These are phyloP conservation scores for Chelmon rostratus DNA, from an alignment of 2,797 vertebrate species.

Conservation along the genomic window DNA sequence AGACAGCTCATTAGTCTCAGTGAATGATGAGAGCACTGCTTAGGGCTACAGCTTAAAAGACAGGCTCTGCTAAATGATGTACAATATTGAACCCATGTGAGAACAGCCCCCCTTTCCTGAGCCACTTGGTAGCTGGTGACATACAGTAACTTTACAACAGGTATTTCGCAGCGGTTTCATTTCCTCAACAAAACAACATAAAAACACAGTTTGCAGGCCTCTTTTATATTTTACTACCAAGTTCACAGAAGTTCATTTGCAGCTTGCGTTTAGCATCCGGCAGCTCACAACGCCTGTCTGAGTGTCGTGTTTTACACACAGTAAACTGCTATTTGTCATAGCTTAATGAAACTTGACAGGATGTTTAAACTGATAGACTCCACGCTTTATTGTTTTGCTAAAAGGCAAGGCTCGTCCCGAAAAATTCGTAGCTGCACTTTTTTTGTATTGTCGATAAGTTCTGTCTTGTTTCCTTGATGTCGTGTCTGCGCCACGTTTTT, in stretches of 20 bases:
- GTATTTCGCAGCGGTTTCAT: slow-evolving; percentile 26
- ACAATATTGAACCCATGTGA: slow-evolving; percentile 43
- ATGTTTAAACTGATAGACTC: not conserved
- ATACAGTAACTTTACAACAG: not conserved
- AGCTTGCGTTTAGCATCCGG: not conserved
- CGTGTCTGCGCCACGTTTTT: no score
- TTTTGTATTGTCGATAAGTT: not conserved
- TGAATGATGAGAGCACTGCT: slow-evolving; percentile 70
- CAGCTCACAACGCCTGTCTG: not conserved
- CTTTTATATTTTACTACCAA: slow-evolving; percentile 2
- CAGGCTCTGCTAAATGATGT: slow-evolving; percentile 46
- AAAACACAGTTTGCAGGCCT: not conserved
- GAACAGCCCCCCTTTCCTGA: slow-evolving; percentile 16
- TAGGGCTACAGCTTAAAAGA: slow-evolving; percentile 41
- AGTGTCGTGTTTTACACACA: not conserved
- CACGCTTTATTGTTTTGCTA: not conserved
- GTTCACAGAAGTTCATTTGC: not conserved
- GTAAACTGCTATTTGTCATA: not conserved
- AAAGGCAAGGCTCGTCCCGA: not conserved
- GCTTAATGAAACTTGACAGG: not conserved
- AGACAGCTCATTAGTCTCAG: slow-evolving; percentile 74
- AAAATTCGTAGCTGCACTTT: not conserved
- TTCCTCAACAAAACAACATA: not conserved
- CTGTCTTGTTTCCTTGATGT: no score
- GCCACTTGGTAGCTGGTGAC: slow-evolving; percentile 17